Evolutionary conservation across 2,888 invertebrate genomes (phyloP), one percentile per base, ranked within the genome.

Genomic region (Chrysolina haemoptera): DNA sequence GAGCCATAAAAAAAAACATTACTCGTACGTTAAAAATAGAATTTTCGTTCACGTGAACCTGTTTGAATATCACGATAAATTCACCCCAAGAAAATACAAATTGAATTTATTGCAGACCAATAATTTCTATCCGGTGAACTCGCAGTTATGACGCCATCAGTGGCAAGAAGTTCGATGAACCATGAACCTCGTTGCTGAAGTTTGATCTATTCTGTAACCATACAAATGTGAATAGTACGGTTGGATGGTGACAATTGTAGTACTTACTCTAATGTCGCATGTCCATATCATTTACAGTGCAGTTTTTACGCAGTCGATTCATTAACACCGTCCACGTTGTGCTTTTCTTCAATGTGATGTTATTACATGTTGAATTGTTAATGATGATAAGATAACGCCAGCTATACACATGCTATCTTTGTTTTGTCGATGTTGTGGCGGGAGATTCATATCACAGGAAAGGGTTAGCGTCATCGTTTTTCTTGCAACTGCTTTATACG

Each of bases 341-440:
- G 35, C 35, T 3, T 6, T 6, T 6, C 8, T 35, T 35, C 6
- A 6, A 27, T 27, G 1, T 6, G 20, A 43, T 43, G 43, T 43
- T 43, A 1, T 8, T 35, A 8, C 8, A 43, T 14, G 43, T 43
- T 22, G 11, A 53, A 20, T 53, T 20, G 53, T 53, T 53, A 20
- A 9, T 53, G 12, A 22, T 53, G 10, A 20, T 5, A 5, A 5
- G 2, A 27, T 20, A 20, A 18, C 53, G 20, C 53, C 12, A 22
- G 53, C 11, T 53, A 53, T 20, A 53, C 53, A 53, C 53, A 53
- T 12, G 20, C 53, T 18, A 53, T 12, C 18, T 27, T 35, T 66
- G 27, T 50, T 35, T 66, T 2, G 41, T 9, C 18, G 48, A 22
- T 6, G 48, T 20, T 18, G 11, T n/a, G n/a, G 41, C 40, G n/a